A percentile compares a stretch with the other conserved stretches of the same genome.
phyloP scores from a whole-genome alignment of 2,888 invertebrate species.

The Heliothis peltigera region DNA sequence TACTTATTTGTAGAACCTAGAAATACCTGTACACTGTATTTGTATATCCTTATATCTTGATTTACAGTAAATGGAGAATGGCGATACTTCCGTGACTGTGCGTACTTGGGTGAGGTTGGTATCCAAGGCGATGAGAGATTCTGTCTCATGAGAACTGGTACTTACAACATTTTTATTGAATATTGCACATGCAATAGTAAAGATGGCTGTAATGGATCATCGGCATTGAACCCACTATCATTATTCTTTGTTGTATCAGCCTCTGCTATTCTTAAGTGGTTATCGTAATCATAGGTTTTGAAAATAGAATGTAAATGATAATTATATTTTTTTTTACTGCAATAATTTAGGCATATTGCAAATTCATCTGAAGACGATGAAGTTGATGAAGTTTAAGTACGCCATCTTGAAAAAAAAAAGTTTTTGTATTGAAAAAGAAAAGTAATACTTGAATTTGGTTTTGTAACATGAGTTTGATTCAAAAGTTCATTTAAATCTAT shows the following conservation, averaged over 20 bases:
- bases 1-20: background rate
- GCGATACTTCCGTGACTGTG: constrained; percentile 96
- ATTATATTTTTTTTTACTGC: background rate
- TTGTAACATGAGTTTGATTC: too few species aligned
- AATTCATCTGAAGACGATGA: too few species aligned
- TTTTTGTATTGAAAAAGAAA: too few species aligned
- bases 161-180: constrained; percentile 98
- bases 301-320: background rate
- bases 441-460: too few species aligned
- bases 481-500: too few species aligned
- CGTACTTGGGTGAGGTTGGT: constrained; percentile 97
- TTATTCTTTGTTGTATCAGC: constrained; percentile 59
- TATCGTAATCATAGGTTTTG: constrained; percentile 39
- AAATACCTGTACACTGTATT: background rate
- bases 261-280: constrained; percentile 39
- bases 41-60: background rate
- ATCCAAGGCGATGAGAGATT: constrained; percentile 97
- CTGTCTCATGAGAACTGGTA: constrained; percentile 97
- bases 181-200: constrained; percentile 98
- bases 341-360: background rate
- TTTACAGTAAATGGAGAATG: constrained; percentile 94
- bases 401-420: too few species aligned
- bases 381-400: too few species aligned
- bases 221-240: constrained; percentile 76
- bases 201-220: constrained; percentile 95